Conservation (phyloP, 2,113 vertebrate species). For the Bujurquina vittata region DNA sequence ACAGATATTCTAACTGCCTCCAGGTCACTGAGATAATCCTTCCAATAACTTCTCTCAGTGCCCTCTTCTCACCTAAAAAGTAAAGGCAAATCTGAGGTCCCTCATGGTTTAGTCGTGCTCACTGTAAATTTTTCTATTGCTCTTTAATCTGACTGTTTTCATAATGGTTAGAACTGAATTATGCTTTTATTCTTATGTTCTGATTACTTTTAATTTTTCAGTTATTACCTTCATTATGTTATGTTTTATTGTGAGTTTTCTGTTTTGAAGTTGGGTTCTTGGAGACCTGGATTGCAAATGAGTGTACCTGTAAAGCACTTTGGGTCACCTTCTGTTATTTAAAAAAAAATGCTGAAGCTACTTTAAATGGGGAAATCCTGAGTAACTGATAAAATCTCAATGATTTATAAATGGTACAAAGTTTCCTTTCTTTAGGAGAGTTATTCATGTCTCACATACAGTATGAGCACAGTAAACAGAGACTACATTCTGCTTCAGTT, state of each 20-base stretch:
- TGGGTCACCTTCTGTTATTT: too few species aligned
- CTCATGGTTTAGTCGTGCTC: neutral
- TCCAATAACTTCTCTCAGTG: neutral
- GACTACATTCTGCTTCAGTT: neutral
- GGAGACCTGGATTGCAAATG: too few species aligned
- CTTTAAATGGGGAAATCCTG: neutral
- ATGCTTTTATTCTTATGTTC: neutral
- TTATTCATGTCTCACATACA: neutral
- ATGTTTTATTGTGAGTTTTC: neutral
- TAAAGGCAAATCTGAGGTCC: neutral
- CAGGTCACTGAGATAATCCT: neutral
- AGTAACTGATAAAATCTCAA: neutral
- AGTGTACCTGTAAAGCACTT: too few species aligned
- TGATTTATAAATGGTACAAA: neutral
- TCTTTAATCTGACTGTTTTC: neutral
- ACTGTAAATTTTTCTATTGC: neutral
- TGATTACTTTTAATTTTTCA: neutral
- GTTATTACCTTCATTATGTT: neutral
- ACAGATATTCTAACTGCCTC: neutral
- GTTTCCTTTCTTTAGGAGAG: neutral
- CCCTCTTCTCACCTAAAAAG: neutral
- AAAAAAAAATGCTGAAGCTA: neutral
- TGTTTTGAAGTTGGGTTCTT: too few species aligned
- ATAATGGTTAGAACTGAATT: neutral
- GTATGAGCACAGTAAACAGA: neutral